Evolutionary conservation across 2,888 invertebrate genomes (phyloP), one percentile per base, ranked within the genome.

Genomic region (Podabrus alpinus): DNA sequence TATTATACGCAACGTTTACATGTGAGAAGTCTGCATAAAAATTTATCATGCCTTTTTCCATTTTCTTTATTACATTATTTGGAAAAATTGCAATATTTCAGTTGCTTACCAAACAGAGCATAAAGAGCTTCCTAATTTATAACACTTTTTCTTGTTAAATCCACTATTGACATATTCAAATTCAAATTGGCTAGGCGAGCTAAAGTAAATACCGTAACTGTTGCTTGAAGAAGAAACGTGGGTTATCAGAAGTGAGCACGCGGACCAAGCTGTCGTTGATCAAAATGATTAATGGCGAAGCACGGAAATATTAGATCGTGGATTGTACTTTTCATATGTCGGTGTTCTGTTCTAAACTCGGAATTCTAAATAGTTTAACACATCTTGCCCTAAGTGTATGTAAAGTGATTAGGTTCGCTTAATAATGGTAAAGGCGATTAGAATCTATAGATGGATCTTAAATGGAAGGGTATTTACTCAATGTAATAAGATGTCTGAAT

Each of bases 281-380:
- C 82, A 83, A 80, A 79, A 85, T 85, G 85, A 85, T 85, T 85
- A 85, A 85, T 85, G 85, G 81, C 82, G 72, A 77, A 79, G 85
- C 84, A 84, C 84, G 84, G 81, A 83, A 82, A 82, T 84, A 83
- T 84, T 84, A 82, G 82, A 80, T 82, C 80, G 80, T 81, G 82
- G 82, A 83, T 83, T 82, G 81, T 81, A 81, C 81, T 81, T 83
- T 83, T 83, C 81, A 80, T 80, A 80, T 79, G 77, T 64, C 17
- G 45, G 45, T 45, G 45, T 45, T 78, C 80, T 79, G 77, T 80
- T 81, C 80, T 79, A 81, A 82, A 81, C 82, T 72, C 78, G 68
- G 70, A 64, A 71, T 72, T 77, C 71, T 77, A 77, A 77, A 77
- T 74, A 74, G 76, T 74, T 77, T 72, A 73, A 69, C 76, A 66